Evolutionary conservation across 1,140 invertebrate genomes (phyloP).

Genomic region (Zaprionus kolodkinae): DNA sequence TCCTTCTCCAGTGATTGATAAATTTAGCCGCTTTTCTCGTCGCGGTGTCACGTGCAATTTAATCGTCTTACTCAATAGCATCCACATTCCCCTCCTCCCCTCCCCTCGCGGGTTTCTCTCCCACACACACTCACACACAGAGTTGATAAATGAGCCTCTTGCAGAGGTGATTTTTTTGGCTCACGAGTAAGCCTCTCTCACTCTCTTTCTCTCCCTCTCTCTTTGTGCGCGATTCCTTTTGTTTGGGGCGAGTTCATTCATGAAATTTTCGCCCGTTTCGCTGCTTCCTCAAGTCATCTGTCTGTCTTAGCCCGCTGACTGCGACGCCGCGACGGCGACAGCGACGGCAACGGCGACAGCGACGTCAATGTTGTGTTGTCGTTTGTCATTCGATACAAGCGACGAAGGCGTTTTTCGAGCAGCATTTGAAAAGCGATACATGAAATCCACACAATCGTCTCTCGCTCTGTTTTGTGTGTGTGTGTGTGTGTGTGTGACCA

Average conservation of each 20-base stretch:
- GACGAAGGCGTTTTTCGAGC: slow-evolving; percentile 63
- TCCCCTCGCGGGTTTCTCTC: neutral
- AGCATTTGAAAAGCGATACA: slow-evolving; percentile 72
- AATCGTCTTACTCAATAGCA: slow-evolving; percentile 64
- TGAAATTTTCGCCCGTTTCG: slow-evolving; percentile 47
- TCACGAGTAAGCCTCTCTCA: neutral
- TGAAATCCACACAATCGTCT: slow-evolving; percentile 17
- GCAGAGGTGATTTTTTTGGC: slow-evolving; percentile 10
- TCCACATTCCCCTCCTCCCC: neutral
- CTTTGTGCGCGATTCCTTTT: slow-evolving; percentile 46
- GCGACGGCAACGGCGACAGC: slow-evolving; percentile 28
- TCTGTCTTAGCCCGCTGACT: slow-evolving; percentile 57
- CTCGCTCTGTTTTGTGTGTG: neutral
- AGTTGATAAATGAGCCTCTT: slow-evolving; percentile 44
- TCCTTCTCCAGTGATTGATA: slow-evolving; percentile 38
- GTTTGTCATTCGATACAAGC: slow-evolving; percentile 73
- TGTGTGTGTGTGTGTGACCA: slow-evolving; percentile 34
- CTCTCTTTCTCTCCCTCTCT: neutral
- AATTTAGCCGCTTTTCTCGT: slow-evolving; percentile 42
- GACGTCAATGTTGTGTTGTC: slow-evolving; percentile 47
- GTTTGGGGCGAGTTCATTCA: slow-evolving; percentile 56
- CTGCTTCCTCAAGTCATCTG: slow-evolving; percentile 57
- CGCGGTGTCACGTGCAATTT: slow-evolving; percentile 75
- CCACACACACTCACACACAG: neutral
- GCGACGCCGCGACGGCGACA: slow-evolving; percentile 9